A percentile compares a stretch with the other conserved stretches of the same genome.
phyloP scores from a whole-genome alignment of 2,888 invertebrate species.

The Polydrusus cervinus region DNA sequence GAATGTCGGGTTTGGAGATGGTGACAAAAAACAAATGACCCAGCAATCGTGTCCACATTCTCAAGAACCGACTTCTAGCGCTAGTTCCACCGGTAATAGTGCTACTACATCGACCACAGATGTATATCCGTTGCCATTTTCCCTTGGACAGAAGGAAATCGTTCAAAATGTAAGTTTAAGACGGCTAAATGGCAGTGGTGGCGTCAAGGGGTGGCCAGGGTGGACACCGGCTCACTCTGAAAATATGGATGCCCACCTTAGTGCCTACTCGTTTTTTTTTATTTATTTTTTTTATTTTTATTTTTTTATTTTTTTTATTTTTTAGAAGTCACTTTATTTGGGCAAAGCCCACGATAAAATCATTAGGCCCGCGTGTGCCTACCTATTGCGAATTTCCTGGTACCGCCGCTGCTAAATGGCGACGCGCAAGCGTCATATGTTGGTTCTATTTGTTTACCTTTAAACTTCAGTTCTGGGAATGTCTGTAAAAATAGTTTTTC shows the following conservation, averaged over 20 bases:
- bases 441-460: neutral
- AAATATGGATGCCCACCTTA: too few relatives aligned
- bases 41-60: constrained; percentile 10
- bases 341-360: too few relatives aligned
- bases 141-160: constrained; percentile 16
- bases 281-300: too few relatives aligned
- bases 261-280: too few relatives aligned
- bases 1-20: neutral
- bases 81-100: neutral
- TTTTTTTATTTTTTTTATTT: too few relatives aligned
- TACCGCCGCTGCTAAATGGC: too few relatives aligned
- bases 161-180: constrained; percentile 1
- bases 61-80: neutral
- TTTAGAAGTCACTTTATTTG: too few relatives aligned
- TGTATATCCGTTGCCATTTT: constrained; percentile 9
- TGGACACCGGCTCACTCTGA: too few relatives aligned
- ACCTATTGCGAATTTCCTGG: too few relatives aligned
- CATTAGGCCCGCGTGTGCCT: too few relatives aligned
- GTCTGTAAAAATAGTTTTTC: neutral
- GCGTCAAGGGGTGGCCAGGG: too few relatives aligned
- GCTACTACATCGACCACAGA: constrained; percentile 1
- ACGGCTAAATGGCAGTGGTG: too few relatives aligned
- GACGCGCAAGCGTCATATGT: constrained; percentile 2
- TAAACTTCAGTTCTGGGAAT: neutral
- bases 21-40: constrained; percentile 24